Evolutionary conservation across 2,888 invertebrate species (phyloP).

Genomic region (Drosophila lacicola): DNA sequence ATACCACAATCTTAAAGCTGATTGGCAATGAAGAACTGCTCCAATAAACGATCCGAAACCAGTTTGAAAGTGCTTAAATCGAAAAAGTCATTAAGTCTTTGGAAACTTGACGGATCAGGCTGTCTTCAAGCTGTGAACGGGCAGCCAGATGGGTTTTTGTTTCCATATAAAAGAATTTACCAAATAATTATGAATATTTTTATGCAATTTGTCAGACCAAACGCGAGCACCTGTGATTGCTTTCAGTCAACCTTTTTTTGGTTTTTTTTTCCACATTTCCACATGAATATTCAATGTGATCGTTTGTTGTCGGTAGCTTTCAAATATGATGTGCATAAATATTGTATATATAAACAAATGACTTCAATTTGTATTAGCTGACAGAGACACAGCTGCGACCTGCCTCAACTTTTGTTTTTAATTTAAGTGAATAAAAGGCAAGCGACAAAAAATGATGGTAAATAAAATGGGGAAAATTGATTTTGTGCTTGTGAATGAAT

Average conservation of each 20-base stretch:
- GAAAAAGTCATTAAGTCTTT: too few species aligned
- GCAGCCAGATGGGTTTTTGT: conserved; percentile 14
- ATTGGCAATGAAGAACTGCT: too few species aligned
- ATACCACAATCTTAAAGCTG: too few species aligned
- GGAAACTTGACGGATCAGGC: too few species aligned
- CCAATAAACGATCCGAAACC: too few species aligned
- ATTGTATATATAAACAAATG: neutral
- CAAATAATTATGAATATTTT: conserved; percentile 57
- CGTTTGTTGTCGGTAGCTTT: conserved; percentile 29
- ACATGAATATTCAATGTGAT: conserved; percentile 63
- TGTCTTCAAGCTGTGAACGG: neutral
- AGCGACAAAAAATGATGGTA: neutral
- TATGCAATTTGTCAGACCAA: conserved; percentile 27
- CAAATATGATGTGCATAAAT: neutral
- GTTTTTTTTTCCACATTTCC: conserved; percentile 20
- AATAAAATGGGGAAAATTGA: conserved; percentile 16
- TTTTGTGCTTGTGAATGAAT: conserved; percentile 8
- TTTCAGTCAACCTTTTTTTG: conserved; percentile 14
- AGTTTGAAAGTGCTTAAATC: too few species aligned
- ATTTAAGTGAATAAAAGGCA: neutral
- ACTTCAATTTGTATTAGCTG: neutral
- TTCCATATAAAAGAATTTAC: conserved; percentile 19
- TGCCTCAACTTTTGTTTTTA: conserved; percentile 27
- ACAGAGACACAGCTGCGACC: conserved; percentile 38
- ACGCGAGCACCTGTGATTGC: conserved; percentile 25